Conservation (phyloP, 2,888 invertebrate genomes). For the Cosmorhoe ocellata region DNA sequence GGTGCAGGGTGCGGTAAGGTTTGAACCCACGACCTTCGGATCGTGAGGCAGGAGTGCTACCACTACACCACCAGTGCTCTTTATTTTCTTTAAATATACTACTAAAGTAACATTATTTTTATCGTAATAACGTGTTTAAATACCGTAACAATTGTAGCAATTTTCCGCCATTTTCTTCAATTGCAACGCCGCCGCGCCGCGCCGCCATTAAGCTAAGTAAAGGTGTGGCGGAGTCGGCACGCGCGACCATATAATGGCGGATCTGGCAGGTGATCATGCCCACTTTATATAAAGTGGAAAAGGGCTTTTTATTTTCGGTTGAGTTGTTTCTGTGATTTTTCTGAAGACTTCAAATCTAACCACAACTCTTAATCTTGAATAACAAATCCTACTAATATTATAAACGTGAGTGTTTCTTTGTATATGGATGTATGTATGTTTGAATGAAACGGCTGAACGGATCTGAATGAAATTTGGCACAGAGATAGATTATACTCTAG, state of each 20-base stretch:
- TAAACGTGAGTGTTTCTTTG: too few relatives aligned
- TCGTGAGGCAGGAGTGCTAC: too few relatives aligned
- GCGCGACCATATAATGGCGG: conserved; percentile 33
- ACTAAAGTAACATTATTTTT: conserved; percentile 1
- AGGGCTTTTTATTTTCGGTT: conserved; percentile 10
- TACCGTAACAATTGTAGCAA: conserved; percentile 23
- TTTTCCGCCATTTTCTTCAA: conserved; percentile 43
- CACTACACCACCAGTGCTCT: too few relatives aligned
- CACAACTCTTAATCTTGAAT: too few relatives aligned
- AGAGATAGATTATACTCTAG: too few relatives aligned
- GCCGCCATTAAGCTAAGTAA: conserved; percentile 36
- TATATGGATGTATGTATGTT: too few relatives aligned
- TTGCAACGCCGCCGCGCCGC: conserved; percentile 30
- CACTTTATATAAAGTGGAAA: conserved; percentile 31
- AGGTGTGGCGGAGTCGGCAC: conserved; percentile 38
- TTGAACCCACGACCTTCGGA: too few relatives aligned
- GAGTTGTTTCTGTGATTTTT: not conserved
- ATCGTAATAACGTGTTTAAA: conserved; percentile 27
- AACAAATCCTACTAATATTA: too few relatives aligned
- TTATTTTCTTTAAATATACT: too few relatives aligned
- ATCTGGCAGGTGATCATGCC: conserved; percentile 38
- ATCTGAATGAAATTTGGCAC: too few relatives aligned
- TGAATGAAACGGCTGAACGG: too few relatives aligned
- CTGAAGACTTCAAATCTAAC: not conserved
- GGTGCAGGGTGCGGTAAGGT: too few relatives aligned